Conservation (phyloP, 2,113 vertebrate genomes). For the Brachyhypopomus occidentalis region DNA sequence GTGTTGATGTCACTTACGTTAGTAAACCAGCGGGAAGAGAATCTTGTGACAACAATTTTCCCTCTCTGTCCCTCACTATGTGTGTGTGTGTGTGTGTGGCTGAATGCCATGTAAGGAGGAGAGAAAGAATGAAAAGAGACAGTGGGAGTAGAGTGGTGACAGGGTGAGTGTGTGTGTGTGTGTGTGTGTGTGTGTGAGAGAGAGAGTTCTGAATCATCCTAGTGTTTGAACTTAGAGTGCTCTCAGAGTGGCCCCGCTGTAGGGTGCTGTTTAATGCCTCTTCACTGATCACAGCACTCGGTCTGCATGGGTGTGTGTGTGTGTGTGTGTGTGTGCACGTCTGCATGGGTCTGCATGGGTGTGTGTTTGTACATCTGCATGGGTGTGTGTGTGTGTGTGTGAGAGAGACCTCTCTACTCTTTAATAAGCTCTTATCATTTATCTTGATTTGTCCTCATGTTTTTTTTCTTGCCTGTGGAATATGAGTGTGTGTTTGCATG, state of each 20-base stretch:
- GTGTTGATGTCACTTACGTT: conserved; percentile 38
- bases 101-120: conserved; percentile 15
- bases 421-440: too few relatives aligned
- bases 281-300: conserved; percentile 18
- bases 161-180: conserved; percentile 8
- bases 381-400: not conserved
- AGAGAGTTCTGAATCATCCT: conserved; percentile 20
- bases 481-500: too few relatives aligned
- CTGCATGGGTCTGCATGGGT: conserved; percentile 2
- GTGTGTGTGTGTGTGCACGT: conserved; percentile 1
- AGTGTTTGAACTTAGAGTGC: conserved; percentile 28
- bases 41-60: conserved; percentile 33
- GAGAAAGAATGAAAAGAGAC: not conserved
- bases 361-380: not conserved
- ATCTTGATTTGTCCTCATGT: too few relatives aligned
- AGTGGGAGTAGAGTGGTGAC: not conserved
- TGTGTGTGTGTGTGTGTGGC: not conserved
- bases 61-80: conserved; percentile 23
- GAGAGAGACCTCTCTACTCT: too few relatives aligned
- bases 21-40: conserved; percentile 48
- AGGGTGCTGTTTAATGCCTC: not conserved
- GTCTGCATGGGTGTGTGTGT: not conserved
- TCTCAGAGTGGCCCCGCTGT: conserved; percentile 23
- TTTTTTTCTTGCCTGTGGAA: too few relatives aligned
- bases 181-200: not conserved